Conservation (phyloP, 2,888 invertebrate species). For the Steinernema carpocapsae region DNA sequence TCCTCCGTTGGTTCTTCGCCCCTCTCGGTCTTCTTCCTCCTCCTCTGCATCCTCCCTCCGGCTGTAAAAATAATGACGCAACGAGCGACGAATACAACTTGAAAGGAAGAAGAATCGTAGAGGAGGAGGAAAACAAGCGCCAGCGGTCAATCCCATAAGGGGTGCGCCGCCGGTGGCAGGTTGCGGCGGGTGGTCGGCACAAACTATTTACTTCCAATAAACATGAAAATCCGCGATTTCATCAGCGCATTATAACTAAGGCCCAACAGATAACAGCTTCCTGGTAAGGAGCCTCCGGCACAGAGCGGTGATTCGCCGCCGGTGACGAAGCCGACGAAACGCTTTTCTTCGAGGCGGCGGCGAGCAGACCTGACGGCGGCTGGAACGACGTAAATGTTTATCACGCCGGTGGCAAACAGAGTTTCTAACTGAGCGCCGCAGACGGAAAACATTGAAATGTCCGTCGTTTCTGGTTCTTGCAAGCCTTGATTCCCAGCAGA, state of each 20-base stretch:
- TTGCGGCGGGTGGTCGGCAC: no score
- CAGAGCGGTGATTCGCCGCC: no score
- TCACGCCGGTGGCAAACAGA: not conserved
- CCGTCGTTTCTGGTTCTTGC: no score
- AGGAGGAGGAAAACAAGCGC: not conserved
- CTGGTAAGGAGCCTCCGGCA: no score
- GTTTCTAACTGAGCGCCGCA: not conserved
- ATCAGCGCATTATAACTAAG: no score
- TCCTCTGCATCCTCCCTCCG: not conserved
- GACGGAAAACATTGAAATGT: not conserved
- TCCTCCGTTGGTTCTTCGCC: not conserved
- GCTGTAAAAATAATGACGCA: constrained; percentile 28
- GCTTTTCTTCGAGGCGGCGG: not conserved
- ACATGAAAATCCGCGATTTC: no score
- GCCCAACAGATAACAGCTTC: no score
- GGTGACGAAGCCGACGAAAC: constrained; percentile 7
- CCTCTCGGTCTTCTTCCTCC: not conserved
- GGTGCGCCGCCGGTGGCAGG: not conserved
- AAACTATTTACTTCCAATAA: no score
- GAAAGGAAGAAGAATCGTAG: not conserved
- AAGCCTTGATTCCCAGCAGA: no score
- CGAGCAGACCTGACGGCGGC: not conserved
- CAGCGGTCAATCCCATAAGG: not conserved
- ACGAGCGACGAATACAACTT: not conserved
- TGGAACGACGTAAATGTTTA: constrained; percentile 11